Evolutionary conservation across 2,888 invertebrate genomes (phyloP).

Genomic region (Dascillus cervinus): DNA sequence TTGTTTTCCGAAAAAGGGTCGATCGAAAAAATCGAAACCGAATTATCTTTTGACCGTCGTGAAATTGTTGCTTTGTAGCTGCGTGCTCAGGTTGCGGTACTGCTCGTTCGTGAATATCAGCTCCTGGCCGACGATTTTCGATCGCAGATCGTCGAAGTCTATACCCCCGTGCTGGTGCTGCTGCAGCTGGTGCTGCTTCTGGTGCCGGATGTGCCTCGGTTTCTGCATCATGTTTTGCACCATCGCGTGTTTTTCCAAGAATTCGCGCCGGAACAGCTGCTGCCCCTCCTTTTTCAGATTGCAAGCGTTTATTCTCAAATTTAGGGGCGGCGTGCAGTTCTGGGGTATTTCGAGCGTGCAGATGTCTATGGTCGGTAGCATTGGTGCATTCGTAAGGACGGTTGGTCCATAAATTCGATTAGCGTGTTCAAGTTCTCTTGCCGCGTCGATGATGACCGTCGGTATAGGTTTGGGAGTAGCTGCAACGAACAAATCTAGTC

Average conservation of each 20-base stretch:
- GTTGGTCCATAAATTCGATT: conserved; percentile 32
- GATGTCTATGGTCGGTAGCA: conserved; percentile 42
- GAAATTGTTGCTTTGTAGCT: conserved; percentile 19
- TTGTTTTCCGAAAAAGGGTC: too few species aligned
- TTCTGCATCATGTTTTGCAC: conserved; percentile 16
- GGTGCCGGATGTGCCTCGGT: conserved; percentile 32
- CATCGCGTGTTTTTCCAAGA: conserved; percentile 27
- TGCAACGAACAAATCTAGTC: conserved; percentile 22
- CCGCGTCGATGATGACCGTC: conserved; percentile 37
- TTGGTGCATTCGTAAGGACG: conserved; percentile 30
- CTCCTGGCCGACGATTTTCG: conserved; percentile 24
- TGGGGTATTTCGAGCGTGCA: conserved; percentile 40
- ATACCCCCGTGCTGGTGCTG: background rate
- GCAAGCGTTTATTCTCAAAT: conserved; percentile 26
- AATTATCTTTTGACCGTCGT: conserved; percentile 26
- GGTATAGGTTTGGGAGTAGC: conserved; percentile 42
- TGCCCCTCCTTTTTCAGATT: conserved; percentile 27
- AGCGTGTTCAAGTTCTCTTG: conserved; percentile 30
- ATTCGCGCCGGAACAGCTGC: conserved; percentile 24
- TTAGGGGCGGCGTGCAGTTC: conserved; percentile 22
- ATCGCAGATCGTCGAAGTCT: conserved; percentile 23
- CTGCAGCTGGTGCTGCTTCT: conserved; percentile 25
- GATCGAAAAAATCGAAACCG: too few species aligned
- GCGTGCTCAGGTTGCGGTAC: conserved; percentile 23
- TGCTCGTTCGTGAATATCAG: conserved; percentile 28